Evolutionary conservation across 2,888 invertebrate species (phyloP).

Genomic region (Cephus sareptanus): DNA sequence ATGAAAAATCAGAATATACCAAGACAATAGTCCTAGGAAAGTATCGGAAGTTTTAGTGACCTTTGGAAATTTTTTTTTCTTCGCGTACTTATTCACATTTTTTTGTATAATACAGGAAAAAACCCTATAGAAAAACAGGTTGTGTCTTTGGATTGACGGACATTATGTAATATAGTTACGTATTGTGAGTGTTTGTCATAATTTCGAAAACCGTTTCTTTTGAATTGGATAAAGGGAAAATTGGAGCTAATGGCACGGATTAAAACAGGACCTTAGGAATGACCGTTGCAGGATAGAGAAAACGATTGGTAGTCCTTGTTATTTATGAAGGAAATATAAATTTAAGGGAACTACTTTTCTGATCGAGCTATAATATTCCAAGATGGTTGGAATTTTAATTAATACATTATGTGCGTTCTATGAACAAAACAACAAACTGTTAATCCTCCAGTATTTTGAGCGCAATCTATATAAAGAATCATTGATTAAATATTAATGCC

Average conservation of each 20-base stretch:
- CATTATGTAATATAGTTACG: neutral
- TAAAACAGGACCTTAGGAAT: neutral
- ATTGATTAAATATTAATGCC: neutral
- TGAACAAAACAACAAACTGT: neutral
- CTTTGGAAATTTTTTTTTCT: neutral
- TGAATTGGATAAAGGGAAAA: neutral
- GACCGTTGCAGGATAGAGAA: neutral
- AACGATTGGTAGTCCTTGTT: neutral
- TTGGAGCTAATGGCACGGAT: neutral
- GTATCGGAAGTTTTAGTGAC: neutral
- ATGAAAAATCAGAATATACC: neutral
- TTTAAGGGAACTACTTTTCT: neutral
- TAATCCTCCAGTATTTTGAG: neutral
- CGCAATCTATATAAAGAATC: neutral
- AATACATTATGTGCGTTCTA: neutral
- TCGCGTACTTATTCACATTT: neutral
- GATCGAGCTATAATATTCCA: neutral
- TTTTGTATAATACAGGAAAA: neutral
- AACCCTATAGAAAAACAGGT: neutral
- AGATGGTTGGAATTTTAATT: neutral
- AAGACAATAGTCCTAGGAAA: neutral
- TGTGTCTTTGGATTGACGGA: neutral
- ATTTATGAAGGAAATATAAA: neutral
- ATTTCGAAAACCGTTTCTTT: neutral
- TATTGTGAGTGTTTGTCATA: neutral